A percentile compares a stretch with the other conserved stretches of the same genome.
These are phyloP conservation scores for Microplitis mediator DNA, from an alignment of 1,140 invertebrate genomes.

Conservation along the genomic window DNA sequence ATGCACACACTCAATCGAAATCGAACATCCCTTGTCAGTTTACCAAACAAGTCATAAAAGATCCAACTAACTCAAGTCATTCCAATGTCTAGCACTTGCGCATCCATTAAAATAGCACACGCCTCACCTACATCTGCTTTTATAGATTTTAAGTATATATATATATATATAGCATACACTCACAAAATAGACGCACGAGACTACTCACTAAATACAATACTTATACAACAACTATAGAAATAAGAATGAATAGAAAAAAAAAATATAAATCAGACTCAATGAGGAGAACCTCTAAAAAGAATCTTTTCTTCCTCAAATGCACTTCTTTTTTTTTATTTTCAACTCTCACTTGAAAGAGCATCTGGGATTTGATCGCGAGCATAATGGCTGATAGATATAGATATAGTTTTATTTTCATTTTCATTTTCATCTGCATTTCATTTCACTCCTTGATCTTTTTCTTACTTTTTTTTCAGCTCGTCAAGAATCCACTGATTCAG, in stretches of 20 bases:
- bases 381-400: slow-evolving; percentile 12
- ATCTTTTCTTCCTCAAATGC: not conserved
- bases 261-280: not conserved
- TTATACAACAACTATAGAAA: not conserved
- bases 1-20: slow-evolving; percentile 22
- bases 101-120: not conserved
- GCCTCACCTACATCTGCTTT: not conserved
- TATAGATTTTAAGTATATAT: not conserved
- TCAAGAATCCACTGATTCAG: not conserved
- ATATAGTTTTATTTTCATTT: not conserved
- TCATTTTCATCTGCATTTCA: too few species aligned
- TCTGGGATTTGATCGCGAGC: slow-evolving; percentile 4
- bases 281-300: slow-evolving; percentile 2
- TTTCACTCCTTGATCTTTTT: not conserved
- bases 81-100: not conserved
- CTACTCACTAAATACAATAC: not conserved
- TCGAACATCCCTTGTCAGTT: slow-evolving; percentile 20
- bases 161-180: too few species aligned
- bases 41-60: slow-evolving; percentile 24
- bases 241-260: not conserved
- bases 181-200: too few species aligned
- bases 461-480: not conserved
- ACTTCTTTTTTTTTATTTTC: not conserved
- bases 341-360: slow-evolving; percentile 8
- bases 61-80: not conserved